Evolutionary conservation across 2,797 vertebrate species (phyloP), one percentile per base, ranked within the genome.

Genomic region (Amblyopsis hoosieri): DNA sequence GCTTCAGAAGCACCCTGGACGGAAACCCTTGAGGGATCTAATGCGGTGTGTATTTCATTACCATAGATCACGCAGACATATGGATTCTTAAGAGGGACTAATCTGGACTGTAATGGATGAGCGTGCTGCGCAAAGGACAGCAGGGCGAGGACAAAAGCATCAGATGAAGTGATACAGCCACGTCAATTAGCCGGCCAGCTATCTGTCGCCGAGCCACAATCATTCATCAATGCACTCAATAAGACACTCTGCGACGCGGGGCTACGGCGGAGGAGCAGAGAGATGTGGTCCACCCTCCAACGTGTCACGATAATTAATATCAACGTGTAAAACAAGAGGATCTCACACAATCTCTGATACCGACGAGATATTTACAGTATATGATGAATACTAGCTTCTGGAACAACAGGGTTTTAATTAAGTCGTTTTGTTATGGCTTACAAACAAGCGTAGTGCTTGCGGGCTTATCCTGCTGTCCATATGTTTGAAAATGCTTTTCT

Each of bases 161-260:
- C 46, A 80, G 81, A 86, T 86, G 69, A 72, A 82, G 72, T 37
- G 81, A 86, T 83, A 80, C 67, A 64, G 68, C 1, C 0, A 72
- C 79, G 85, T 87, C 85, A 87, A 83, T 87, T 84, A 85, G 74
- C 54, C 13, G n/a, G 66, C 64, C 59, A 46, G 62, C 64, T 82
- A 85, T 87, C 79, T 76, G 65, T 74, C 65, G 78, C 83, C 83
- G 82, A 74, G 81, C 78, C 62, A 62, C 73, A 71, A 68, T 62
- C 73, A 87, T 88, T 90, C 67, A 85, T 88, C 82, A 80, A 66
- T 45, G 55, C 45, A 67, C 78, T 87, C 86, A 85, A 87, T 84
- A 79, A 76, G 62, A 68, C 67, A 74, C 77, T 69, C 65, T 1
- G 42, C 57, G 66, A 62, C 74, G 75, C 33, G 33, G 33, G 33